Conservation (phyloP, 2,888 invertebrate species). For the Phengaris arion region DNA sequence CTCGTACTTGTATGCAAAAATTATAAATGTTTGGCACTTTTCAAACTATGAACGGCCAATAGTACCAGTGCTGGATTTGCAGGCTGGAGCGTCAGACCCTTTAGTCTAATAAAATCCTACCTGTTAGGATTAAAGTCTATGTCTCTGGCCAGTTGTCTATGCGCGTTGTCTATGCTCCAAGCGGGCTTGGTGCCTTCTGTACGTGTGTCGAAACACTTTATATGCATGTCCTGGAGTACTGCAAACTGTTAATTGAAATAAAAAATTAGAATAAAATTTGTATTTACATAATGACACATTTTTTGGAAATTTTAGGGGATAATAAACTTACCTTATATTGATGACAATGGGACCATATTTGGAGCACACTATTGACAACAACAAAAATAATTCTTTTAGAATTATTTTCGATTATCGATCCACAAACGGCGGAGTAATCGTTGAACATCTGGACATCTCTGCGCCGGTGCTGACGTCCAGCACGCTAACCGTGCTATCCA, state of each 20-base stretch:
- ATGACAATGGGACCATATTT: no score
- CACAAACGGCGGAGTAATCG: background rate
- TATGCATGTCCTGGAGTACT: slow-evolving; percentile 90
- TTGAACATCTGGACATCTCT: slow-evolving; percentile 49
- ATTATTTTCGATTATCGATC: no score
- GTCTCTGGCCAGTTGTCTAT: slow-evolving; percentile 92
- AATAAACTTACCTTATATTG: no score
- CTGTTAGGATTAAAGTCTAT: slow-evolving; percentile 99
- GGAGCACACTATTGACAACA: no score
- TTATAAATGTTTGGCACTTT: no score
- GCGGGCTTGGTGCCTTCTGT: slow-evolving; percentile 84
- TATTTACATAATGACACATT: no score
- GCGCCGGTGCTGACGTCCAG: slow-evolving; percentile 84
- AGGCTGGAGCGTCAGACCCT: no score
- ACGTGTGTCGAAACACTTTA: slow-evolving; percentile 93
- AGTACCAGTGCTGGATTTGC: no score
- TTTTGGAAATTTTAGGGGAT: no score
- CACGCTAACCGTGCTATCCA: slow-evolving; percentile 86
- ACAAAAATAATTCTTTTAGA: background rate
- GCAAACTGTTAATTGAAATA: slow-evolving; percentile 80
- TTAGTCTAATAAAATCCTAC: slow-evolving; percentile 40
- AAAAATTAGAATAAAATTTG: background rate
- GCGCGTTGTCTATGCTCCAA: slow-evolving; percentile 92
- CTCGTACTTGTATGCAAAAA: no score
- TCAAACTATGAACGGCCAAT: no score